A percentile compares a stretch with the other conserved stretches of the same genome.
Evolutionary conservation across 2,888 invertebrate species (phyloP).

Genomic region (Crocallis elinguaria): DNA sequence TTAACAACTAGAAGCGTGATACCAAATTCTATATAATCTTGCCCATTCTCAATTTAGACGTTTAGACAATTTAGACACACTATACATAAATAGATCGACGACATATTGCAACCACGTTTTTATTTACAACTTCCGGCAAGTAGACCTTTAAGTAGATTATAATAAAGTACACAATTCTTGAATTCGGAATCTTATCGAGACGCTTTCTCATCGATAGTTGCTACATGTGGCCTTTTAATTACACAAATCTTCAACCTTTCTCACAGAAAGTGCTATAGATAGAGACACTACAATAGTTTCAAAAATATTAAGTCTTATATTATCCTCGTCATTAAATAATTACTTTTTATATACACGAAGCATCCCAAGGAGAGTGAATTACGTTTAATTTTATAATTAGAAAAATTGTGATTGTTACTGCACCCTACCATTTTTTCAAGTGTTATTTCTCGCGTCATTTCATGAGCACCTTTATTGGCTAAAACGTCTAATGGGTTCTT

Average conservation of each 20-base stretch:
- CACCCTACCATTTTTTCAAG: constrained; percentile 42
- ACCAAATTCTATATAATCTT: constrained; percentile 1
- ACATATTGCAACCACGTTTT: constrained; percentile 16
- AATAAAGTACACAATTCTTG: constrained; percentile 3
- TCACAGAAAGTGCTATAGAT: constrained; percentile 50
- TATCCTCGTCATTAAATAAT: constrained; percentile 45
- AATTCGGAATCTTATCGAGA: constrained; percentile 1
- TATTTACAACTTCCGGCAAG: constrained; percentile 24
- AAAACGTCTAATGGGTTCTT: constrained; percentile 33
- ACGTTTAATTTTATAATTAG: constrained; percentile 37
- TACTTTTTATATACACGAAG: constrained; percentile 36
- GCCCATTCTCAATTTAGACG: constrained; percentile 20
- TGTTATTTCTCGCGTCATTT: constrained; percentile 23
- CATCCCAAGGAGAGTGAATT: constrained; percentile 39
- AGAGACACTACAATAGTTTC: constrained; percentile 68
- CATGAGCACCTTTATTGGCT: constrained; percentile 61
- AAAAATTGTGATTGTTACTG: constrained; percentile 42
- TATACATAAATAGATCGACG: constrained; percentile 19
- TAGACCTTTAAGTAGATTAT: constrained; percentile 4
- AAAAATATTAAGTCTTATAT: constrained; percentile 75
- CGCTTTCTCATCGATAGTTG: not conserved
- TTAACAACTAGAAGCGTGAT: not conserved
- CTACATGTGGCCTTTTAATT: constrained; percentile 3
- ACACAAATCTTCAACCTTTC: constrained; percentile 38
- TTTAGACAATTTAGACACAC: constrained; percentile 24